Evolutionary conservation across 2,888 invertebrate genomes (phyloP).

Genomic region (Pristionchus exspectatus): DNA sequence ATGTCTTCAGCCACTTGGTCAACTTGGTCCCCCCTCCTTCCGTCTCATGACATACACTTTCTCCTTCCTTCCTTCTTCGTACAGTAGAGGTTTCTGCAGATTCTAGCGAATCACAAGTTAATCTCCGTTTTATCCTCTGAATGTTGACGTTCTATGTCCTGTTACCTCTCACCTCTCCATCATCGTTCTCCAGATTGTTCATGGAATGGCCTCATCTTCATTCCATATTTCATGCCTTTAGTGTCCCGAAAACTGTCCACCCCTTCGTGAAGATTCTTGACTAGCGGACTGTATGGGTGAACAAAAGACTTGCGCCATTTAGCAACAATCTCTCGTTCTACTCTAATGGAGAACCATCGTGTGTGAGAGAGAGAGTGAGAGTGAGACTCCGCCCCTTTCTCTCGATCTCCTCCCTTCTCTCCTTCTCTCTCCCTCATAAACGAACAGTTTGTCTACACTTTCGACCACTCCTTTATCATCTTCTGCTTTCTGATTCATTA

Average conservation of each 20-base stretch:
- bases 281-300: not conserved
- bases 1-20: not conserved
- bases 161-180: not conserved
- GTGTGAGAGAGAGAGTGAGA: not conserved
- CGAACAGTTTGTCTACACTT: conserved; percentile 21
- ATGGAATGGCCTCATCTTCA: too few species aligned
- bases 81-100: not conserved
- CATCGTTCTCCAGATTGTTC: too few species aligned
- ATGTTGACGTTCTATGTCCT: not conserved
- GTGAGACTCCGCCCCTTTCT: conserved; percentile 24
- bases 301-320: conserved; percentile 8
- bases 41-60: not conserved
- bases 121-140: not conserved
- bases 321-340: conserved; percentile 6
- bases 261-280: conserved; percentile 2
- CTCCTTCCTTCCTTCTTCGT: not conserved
- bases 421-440: not conserved
- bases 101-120: not conserved
- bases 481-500: conserved; percentile 8
- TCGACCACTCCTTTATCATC: conserved; percentile 10
- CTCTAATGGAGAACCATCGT: not conserved
- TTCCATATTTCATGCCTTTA: not conserved
- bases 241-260: not conserved
- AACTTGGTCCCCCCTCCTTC: not conserved
- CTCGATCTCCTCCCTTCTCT: not conserved